Conservation (phyloP, 2,113 vertebrate genomes). For the Campylorhamphus procurvoides region DNA sequence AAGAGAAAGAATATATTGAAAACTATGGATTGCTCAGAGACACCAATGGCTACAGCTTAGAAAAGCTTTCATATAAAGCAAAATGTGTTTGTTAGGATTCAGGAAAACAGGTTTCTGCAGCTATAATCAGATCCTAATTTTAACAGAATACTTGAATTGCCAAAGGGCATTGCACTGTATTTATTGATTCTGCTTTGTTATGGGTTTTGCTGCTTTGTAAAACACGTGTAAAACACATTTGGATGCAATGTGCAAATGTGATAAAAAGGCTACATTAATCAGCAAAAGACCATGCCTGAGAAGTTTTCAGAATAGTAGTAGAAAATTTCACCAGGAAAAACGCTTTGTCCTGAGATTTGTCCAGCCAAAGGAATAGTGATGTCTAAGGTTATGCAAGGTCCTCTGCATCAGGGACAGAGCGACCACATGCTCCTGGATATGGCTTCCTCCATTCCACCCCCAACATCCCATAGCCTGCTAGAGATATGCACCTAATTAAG, state of each 20-base stretch:
- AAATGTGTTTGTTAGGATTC: conserved; percentile 51
- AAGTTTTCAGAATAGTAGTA: not conserved
- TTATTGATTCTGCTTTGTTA: conserved; percentile 68
- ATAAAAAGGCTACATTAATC: conserved; percentile 56
- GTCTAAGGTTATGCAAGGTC: not conserved
- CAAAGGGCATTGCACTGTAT: conserved; percentile 46
- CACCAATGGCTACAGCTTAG: not conserved
- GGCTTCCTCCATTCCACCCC: not conserved
- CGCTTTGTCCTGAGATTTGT: not conserved
- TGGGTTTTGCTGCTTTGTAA: conserved; percentile 48
- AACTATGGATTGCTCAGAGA: conserved; percentile 8
- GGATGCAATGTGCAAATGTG: conserved; percentile 32
- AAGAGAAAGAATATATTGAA: conserved; percentile 11
- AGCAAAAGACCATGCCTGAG: conserved; percentile 43
- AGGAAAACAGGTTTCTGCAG: conserved; percentile 46
- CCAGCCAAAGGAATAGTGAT: not conserved
- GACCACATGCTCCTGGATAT: not conserved
- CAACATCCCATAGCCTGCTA: not conserved
- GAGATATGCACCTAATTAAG: not conserved
- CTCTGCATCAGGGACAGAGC: not conserved
- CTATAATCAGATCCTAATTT: conserved; percentile 64
- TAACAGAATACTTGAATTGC: conserved; percentile 38
- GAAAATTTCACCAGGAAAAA: conserved; percentile 17
- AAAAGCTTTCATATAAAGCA: conserved; percentile 54
- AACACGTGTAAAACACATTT: conserved; percentile 46